These are phyloP conservation scores for Heliothis virescens DNA, from an alignment of 1,140 invertebrate species.

Conservation along the genomic window DNA sequence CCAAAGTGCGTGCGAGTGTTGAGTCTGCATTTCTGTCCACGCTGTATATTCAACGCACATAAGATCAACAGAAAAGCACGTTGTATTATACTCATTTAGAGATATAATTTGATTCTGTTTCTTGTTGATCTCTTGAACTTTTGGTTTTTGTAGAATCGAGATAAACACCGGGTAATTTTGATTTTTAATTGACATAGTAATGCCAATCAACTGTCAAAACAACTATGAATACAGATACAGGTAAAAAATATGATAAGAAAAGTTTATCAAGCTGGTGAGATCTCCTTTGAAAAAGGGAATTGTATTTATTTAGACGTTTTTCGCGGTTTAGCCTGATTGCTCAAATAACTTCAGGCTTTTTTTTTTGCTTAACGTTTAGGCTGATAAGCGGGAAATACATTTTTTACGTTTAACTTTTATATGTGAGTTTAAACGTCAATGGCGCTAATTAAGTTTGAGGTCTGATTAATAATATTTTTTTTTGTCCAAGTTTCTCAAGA, in stretches of 20 bases:
- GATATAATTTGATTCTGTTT: constrained; percentile 23
- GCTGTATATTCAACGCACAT: constrained; percentile 65
- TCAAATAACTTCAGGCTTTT: too few species aligned
- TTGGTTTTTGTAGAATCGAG: neutral
- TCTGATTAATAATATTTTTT: too few species aligned
- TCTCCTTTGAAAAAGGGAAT: too few species aligned
- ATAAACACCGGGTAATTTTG: constrained; percentile 27
- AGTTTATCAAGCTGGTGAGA: neutral
- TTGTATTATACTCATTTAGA: constrained; percentile 58
- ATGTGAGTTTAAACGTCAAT: too few species aligned
- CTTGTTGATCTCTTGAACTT: neutral
- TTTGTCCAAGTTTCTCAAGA: too few species aligned
- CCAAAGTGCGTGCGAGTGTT: constrained; percentile 70
- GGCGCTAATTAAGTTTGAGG: too few species aligned
- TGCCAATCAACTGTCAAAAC: neutral
- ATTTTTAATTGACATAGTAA: neutral
- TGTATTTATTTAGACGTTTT: too few species aligned
- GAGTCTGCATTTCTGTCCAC: constrained; percentile 63
- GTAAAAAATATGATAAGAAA: neutral
- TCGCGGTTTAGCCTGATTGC: too few species aligned
- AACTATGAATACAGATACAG: neutral
- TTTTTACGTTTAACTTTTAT: too few species aligned
- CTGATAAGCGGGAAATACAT: too few species aligned
- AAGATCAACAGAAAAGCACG: constrained; percentile 68
- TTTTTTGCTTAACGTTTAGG: too few species aligned